Evolutionary conservation across 2,113 vertebrate species (phyloP).

Genomic region (Argyrosomus japonicus): DNA sequence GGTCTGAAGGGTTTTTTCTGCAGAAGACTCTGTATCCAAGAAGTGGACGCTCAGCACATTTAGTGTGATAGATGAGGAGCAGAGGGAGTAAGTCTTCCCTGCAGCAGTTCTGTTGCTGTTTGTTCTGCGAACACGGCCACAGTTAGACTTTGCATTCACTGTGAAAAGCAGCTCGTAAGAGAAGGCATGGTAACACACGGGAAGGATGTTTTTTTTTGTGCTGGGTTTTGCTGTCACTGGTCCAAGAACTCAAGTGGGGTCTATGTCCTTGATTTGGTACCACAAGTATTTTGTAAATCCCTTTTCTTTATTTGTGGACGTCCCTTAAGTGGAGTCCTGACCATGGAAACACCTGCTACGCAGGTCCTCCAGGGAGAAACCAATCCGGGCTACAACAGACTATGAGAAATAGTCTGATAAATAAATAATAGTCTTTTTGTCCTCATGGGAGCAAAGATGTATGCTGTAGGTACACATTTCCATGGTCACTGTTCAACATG

Average conservation of each 20-base stretch:
- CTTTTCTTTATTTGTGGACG: background rate
- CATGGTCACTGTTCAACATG: background rate
- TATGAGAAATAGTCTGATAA: constrained; percentile 10
- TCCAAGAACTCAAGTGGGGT: background rate
- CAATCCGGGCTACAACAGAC: background rate
- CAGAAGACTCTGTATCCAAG: constrained; percentile 18
- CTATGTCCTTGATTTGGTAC: background rate
- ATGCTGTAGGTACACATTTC: background rate
- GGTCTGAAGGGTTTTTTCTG: constrained; percentile 9
- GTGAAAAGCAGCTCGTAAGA: background rate
- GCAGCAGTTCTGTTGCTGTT: constrained; percentile 11
- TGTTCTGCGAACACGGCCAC: constrained; percentile 5
- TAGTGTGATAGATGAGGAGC: constrained; percentile 44
- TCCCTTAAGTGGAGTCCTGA: background rate
- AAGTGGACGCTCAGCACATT: constrained; percentile 52
- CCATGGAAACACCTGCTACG: constrained; percentile 10
- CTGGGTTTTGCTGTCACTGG: background rate
- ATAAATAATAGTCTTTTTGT: background rate
- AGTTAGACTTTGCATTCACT: constrained; percentile 11
- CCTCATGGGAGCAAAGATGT: background rate
- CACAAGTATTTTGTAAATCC: background rate
- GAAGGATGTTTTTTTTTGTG: too few relatives aligned
- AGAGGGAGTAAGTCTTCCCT: constrained; percentile 13
- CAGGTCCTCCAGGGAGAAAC: background rate
- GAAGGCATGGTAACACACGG: too few relatives aligned